Base-by-base conservation (phyloP, 2,888 invertebrate species). In the Drosophila pegasa region DNA sequence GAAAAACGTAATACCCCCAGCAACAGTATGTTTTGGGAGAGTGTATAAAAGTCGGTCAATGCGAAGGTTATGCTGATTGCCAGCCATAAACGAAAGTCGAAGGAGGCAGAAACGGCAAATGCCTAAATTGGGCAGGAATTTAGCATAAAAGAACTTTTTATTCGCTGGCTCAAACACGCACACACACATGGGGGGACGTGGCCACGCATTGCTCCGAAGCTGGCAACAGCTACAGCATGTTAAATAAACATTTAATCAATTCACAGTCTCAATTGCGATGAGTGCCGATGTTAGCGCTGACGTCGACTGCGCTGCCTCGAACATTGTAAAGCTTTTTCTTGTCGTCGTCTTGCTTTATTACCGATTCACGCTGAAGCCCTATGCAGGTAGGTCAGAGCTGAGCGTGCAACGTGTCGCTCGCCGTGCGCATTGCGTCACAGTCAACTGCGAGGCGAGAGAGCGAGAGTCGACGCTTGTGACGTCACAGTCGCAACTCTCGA, bases 191-290 rank as follows among this genome's bases (percentile, higher is more conserved):
- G 35, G 25, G 7, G 16, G 2, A 27, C 12, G 22, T 33, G 29
- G n/a, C 8, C 37, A 14, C 18, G 27, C 38, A n/a, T 51, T 38
- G 6, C 25, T 29, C 55, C 52, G 71, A 51, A 66, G 54, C 66
- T 74, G 64, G 62, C 62, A 75, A 68, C 71, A 51, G 52, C 43
- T 47, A 37, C 64, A 59, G 77, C 68, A 85, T 77, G 59, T 62
- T 75, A 68, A 85, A 80, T 69, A 70, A 63, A 73, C 66, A 73
- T 86, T 80, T 80, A 83, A 83, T 78, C 61, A 75, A 80, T 86
- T 83, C 65, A 59, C 58, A 62, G 68, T 47, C 47, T 78, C 70
- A 62, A 72, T 78, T 67, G 52, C 56, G 22, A 50, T 18, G 38
- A 18, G 10, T 40, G 43, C 12, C 35, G 61, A 60, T 43, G 37